These are phyloP conservation scores for Acropternis orthonyx DNA, from an alignment of 2,797 vertebrate genomes.

Conservation along the genomic window DNA sequence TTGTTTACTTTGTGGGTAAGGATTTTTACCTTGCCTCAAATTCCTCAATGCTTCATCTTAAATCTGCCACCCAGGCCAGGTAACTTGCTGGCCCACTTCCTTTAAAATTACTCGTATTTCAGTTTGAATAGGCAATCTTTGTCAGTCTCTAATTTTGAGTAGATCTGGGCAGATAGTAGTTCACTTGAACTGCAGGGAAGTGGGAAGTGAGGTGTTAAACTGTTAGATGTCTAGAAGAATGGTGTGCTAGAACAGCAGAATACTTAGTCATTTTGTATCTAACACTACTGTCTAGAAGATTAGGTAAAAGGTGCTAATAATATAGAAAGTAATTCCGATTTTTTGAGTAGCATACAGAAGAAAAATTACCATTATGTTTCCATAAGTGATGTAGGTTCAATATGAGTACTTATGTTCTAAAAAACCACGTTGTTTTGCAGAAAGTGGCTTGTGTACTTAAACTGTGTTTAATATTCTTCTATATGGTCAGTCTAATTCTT, in stretches of 20 bases:
- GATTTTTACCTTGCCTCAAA: neutral
- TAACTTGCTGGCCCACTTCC: neutral
- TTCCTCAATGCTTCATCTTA: neutral
- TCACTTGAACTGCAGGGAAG: neutral
- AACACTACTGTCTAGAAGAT: neutral
- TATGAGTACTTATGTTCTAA: neutral
- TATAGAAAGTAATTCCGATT: neutral
- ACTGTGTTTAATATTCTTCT: neutral
- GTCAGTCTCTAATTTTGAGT: neutral
- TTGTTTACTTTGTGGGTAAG: neutral
- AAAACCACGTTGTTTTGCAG: neutral
- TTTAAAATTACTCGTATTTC: neutral
- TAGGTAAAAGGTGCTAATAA: neutral
- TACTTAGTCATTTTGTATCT: neutral
- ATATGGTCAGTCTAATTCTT: neutral
- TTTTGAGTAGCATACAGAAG: neutral
- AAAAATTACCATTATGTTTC: neutral
- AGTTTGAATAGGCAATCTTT: neutral
- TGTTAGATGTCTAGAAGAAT: neutral
- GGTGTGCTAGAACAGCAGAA: neutral
- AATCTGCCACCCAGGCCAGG: neutral
- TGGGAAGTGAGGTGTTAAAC: neutral
- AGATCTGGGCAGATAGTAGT: neutral
- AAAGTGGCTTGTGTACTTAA: neutral
- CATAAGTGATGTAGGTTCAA: neutral